Evolutionary conservation across 2,797 vertebrate species (phyloP).

Genomic region (Rhabdomys pumilio): DNA sequence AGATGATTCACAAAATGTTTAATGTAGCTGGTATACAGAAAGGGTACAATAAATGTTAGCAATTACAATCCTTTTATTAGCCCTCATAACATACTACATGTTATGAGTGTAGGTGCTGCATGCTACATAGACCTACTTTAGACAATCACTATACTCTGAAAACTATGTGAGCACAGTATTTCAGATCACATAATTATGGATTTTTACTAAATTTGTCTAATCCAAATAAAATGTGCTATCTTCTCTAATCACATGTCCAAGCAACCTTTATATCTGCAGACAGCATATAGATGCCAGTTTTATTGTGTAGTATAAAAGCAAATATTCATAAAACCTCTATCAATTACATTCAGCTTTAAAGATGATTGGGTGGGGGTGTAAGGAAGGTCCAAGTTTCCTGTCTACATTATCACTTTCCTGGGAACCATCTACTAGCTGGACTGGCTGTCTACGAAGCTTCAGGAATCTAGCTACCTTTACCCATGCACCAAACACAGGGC

Average conservation of each 20-base stretch:
- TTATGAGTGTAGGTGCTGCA: not conserved
- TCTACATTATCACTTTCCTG: not conserved
- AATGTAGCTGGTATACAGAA: conserved; percentile 4
- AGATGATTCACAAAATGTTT: conserved; percentile 50
- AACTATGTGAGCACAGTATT: conserved; percentile 47
- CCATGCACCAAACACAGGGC: not conserved
- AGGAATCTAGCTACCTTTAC: not conserved
- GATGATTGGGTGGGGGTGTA: not conserved
- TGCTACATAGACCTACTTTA: not conserved
- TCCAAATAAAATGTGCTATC: conserved; percentile 51
- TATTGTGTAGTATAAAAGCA: conserved; percentile 15
- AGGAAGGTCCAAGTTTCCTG: not conserved
- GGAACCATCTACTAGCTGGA: not conserved
- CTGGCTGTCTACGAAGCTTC: not conserved
- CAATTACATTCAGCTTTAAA: conserved; percentile 59
- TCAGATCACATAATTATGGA: conserved; percentile 14
- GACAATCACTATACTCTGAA: conserved; percentile 28
- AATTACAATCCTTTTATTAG: conserved; percentile 23
- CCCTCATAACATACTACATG: not conserved
- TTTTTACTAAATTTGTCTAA: conserved; percentile 51
- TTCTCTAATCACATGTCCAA: conserved; percentile 48
- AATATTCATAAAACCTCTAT: conserved; percentile 46
- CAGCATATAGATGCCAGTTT: not conserved
- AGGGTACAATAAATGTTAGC: conserved; percentile 20
- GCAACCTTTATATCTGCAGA: not conserved